Evolutionary conservation across 2,797 vertebrate genomes (phyloP).

Genomic region (Coilia nasus): DNA sequence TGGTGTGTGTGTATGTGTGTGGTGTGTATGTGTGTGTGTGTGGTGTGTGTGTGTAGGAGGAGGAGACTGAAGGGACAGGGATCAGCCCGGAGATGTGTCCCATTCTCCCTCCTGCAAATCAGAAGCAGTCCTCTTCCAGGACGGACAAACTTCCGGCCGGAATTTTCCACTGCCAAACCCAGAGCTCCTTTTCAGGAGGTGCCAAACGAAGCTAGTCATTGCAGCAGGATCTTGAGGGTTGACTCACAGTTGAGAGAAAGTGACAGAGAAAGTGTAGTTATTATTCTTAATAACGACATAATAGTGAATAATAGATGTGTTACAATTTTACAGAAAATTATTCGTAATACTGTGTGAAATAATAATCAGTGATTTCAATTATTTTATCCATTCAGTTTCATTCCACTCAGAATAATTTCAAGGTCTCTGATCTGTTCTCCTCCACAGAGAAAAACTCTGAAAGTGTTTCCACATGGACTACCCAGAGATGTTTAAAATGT

Average conservation of each 20-base stretch:
- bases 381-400: not conserved
- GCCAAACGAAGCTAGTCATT: not conserved
- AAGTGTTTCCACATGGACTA: not conserved
- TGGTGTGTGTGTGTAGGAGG: not conserved
- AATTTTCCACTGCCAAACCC: slow-evolving; percentile 44
- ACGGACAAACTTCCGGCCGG: slow-evolving; percentile 45
- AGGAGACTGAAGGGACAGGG: not conserved
- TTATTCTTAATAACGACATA: too few species aligned
- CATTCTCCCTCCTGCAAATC: slow-evolving; percentile 44
- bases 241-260: not conserved
- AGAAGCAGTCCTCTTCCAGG: slow-evolving; percentile 48
- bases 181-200: slow-evolving; percentile 5
- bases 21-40: not conserved
- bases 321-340: not conserved
- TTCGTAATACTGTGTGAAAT: not conserved
- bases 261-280: too few species aligned
- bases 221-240: not conserved
- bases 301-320: too few species aligned
- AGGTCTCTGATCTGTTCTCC: not conserved
- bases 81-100: slow-evolving; percentile 42
- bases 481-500: not conserved
- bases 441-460: not conserved
- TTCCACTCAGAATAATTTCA: not conserved
- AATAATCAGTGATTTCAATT: not conserved
- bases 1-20: not conserved